Evolutionary conservation across 2,888 invertebrate species (phyloP), one percentile per base, ranked within the genome.

Genomic region (Lottia gigantea): DNA sequence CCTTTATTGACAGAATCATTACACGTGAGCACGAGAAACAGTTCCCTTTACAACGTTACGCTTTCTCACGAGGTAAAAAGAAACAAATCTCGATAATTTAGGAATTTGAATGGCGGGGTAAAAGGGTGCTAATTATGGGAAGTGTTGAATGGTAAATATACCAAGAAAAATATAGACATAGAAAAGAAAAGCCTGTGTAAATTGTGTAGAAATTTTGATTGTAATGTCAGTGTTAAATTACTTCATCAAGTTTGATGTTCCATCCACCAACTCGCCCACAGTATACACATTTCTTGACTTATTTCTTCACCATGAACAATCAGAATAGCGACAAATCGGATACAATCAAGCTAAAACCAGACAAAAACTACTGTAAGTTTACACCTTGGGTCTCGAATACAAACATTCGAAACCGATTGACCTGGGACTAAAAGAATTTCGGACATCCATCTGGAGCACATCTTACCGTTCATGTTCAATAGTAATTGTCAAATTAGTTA

Each of bases 101-200:
- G 55, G 19, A 55, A 55, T 55, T 55, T 55, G 55, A 23, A 55
- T 23, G 23, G 23, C 19, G 55, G 11, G 55, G 55, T 55, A 55
- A 55, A 55, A 55, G 55, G 55, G 55, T 55, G 55, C 55, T 55
- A 55, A 55, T 55, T 55, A 55, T 55, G 19, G 55, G 19, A 23
- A 55, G 55, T 55, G 55, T 55, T 23, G 55, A 55, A 23, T 23
- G 23, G 55, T 55, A 55, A 55, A 55, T 23, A 55, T 23, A 55
- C 55, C 55, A 23, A 23, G 55, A 23, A 55, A 55, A 55, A 55
- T 55, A 23, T 55, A 55, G 55, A 55, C 55, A 55, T 23, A 55
- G 23, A 55, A 55, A 55, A 55, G 55, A 55, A 19, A 55, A 55
- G 19, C 55, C 40, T 40, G 40, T 40, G 40, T 40, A 40, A 40